Conservation (phyloP, 35 echinoderm and acorn worm genomes). For the Amphiura filiformis region DNA sequence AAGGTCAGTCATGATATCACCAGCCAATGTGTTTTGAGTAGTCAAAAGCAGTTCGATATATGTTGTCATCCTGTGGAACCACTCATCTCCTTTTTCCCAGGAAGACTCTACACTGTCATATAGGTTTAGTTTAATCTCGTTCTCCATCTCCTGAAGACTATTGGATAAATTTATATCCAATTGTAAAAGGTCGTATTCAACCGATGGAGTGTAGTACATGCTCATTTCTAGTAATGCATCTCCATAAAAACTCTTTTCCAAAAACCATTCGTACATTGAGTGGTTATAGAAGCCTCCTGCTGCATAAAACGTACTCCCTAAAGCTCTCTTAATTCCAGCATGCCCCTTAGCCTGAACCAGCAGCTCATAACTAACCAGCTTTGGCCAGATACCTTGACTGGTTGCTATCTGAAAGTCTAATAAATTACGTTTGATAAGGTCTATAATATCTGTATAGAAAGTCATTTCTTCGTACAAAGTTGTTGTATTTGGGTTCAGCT, state of each 20-base stretch:
- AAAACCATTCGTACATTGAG: conserved; percentile 43
- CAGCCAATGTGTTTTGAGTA: conserved; percentile 23
- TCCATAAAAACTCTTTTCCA: conserved; percentile 29
- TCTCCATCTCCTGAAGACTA: conserved; percentile 15
- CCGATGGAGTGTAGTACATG: conserved; percentile 8
- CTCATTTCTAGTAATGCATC: conserved; percentile 25
- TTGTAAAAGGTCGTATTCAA: background rate
- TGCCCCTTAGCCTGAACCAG: conserved; percentile 61
- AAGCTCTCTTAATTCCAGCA: conserved; percentile 45
- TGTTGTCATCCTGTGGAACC: conserved; percentile 52
- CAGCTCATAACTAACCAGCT: conserved; percentile 48
- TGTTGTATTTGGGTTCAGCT: background rate
- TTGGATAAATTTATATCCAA: conserved; percentile 7
- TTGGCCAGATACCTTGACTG: conserved; percentile 27
- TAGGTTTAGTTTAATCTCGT: conserved; percentile 30
- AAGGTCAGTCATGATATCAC: conserved; percentile 39
- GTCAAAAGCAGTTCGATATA: conserved; percentile 43
- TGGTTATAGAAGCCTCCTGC: conserved; percentile 38
- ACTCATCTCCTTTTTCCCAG: conserved; percentile 11
- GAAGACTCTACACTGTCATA: background rate
- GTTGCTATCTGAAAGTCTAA: background rate
- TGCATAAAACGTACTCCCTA: conserved; percentile 55
- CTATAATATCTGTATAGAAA: conserved; percentile 37
- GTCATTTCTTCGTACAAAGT: conserved; percentile 5
- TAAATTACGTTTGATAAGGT: conserved; percentile 5